Conservation (phyloP, 35 echinoderm and acorn worm species). For the Apostichopus japonicus region DNA sequence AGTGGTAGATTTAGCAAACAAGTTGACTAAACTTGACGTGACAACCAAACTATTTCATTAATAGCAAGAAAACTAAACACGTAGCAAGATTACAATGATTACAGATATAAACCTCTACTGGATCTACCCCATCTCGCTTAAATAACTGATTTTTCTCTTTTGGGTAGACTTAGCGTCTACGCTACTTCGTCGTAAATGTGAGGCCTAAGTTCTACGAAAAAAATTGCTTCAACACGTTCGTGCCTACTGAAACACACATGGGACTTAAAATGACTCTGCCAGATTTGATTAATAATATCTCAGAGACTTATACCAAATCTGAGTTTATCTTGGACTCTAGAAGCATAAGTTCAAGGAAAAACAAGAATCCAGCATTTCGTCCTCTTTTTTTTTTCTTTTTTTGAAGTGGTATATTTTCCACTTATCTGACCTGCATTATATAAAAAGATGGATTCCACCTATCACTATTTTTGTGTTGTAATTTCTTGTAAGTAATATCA, state of each 20-base stretch:
- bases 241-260: background rate
- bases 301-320: background rate
- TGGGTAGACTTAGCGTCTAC: constrained; percentile 25
- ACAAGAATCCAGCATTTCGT: too few species aligned
- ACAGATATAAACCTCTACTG: background rate
- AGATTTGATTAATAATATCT: constrained; percentile 27
- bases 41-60: constrained; percentile 26
- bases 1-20: background rate
- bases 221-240: background rate
- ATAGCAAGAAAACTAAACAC: background rate
- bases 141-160: background rate
- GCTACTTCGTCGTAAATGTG: background rate
- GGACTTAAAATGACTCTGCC: background rate
- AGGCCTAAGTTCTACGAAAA: background rate
- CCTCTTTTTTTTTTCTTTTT: too few species aligned
- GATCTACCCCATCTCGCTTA: background rate
- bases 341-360: too few species aligned
- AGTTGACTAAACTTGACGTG: background rate
- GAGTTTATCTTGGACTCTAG: too few species aligned
- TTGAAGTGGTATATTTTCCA: too few species aligned
- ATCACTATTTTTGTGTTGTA: too few species aligned
- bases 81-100: background rate
- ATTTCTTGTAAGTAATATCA: too few species aligned
- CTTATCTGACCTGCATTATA: too few species aligned
- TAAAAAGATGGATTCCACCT: too few species aligned